Conservation (phyloP, 2,113 vertebrate genomes). For the Sinosuthora webbiana region DNA sequence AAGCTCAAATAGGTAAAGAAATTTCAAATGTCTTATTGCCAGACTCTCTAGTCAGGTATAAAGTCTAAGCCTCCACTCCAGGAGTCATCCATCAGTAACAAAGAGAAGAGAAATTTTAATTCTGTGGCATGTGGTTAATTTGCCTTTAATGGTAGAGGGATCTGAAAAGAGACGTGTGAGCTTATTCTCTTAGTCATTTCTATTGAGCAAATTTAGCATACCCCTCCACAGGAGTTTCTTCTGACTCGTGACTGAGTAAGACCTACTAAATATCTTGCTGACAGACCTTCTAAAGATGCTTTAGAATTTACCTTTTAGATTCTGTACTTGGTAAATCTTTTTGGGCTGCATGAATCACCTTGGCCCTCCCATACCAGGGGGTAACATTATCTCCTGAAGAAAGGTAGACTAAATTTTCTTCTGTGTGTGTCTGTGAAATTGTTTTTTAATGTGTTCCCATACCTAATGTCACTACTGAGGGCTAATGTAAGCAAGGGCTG, state of each 20-base stretch:
- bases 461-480: background rate
- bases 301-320: background rate
- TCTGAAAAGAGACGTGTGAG: background rate
- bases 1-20: background rate
- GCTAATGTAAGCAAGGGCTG: background rate
- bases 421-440: background rate
- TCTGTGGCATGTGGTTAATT: background rate
- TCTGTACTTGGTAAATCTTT: background rate
- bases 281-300: background rate
- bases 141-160: background rate
- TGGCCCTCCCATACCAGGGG: background rate
- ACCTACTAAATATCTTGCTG: background rate
- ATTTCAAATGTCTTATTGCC: background rate
- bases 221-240: background rate
- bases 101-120: background rate
- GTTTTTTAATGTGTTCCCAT: background rate
- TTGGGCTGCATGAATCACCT: background rate
- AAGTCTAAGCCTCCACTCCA: background rate
- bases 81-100: background rate
- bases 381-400: background rate
- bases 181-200: slow-evolving; percentile 19
- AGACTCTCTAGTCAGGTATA: background rate
- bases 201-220: background rate
- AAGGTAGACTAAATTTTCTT: background rate
- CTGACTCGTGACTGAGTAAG: slow-evolving; percentile 21